Evolutionary conservation across 2,888 invertebrate species (phyloP).

Genomic region (Tanytarsus gracilentus): DNA sequence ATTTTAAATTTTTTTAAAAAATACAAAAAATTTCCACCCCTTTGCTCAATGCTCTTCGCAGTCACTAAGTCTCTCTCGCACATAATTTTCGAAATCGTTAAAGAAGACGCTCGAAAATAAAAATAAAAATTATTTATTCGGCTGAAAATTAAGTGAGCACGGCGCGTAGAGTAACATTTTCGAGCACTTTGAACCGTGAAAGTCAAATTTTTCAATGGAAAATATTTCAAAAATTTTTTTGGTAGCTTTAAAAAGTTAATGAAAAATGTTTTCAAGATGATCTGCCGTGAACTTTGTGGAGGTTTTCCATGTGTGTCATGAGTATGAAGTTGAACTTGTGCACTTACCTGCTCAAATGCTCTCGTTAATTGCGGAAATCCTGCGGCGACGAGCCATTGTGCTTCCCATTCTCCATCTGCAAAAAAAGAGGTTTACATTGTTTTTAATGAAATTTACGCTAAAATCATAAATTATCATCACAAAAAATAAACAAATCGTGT

Average conservation of each 20-base stretch:
- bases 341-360: slow-evolving; percentile 42
- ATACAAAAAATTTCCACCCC: too few species aligned
- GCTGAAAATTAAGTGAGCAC: background rate
- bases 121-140: background rate
- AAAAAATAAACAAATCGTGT: too few species aligned
- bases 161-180: slow-evolving; percentile 3
- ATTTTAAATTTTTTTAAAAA: too few species aligned
- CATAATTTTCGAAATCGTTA: background rate
- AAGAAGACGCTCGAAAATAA: background rate
- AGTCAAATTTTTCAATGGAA: slow-evolving; percentile 27
- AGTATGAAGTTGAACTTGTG: slow-evolving; percentile 5
- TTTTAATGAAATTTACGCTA: too few species aligned
- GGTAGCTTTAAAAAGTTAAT: background rate
- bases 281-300: too few species aligned
- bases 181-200: slow-evolving; percentile 27
- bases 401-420: slow-evolving; percentile 49
- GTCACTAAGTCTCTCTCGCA: too few species aligned
- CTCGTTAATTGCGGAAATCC: slow-evolving; percentile 47
- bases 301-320: slow-evolving; percentile 13
- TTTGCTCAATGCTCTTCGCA: too few species aligned
- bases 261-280: too few species aligned
- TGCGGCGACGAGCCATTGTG: slow-evolving; percentile 48
- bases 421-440: slow-evolving; percentile 30
- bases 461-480: too few species aligned
- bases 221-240: background rate